phyloP scores from a whole-genome alignment of 2,113 vertebrate species.

The Megaceryle maxima region DNA sequence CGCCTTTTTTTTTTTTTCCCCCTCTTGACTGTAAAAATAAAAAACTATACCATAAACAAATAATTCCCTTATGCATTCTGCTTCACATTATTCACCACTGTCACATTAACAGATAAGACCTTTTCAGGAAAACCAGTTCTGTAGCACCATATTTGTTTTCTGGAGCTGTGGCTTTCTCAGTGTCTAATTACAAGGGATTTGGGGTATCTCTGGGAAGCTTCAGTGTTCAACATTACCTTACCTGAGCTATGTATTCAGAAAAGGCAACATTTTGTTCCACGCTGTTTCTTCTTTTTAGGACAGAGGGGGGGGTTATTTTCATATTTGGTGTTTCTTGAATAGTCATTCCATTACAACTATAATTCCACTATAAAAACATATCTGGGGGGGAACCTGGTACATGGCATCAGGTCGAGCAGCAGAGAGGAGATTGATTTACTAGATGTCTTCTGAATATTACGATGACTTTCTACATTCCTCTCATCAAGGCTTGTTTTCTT shows the following conservation, averaged over 20 bases:
- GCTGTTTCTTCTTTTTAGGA: background rate
- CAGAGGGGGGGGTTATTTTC: background rate
- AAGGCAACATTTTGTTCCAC: background rate
- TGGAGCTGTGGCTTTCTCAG: background rate
- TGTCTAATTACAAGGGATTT: background rate
- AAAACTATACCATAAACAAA: background rate
- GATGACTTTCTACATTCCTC: background rate
- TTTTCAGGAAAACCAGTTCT: background rate
- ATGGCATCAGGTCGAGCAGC: background rate
- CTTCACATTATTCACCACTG: background rate
- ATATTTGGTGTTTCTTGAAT: background rate
- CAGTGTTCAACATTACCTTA: background rate
- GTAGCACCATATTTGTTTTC: background rate
- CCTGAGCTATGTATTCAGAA: background rate
- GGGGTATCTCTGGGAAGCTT: background rate
- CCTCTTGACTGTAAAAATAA: background rate
- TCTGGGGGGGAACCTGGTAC: background rate
- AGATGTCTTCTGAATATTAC: background rate
- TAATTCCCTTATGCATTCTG: background rate
- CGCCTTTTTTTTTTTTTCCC: background rate
- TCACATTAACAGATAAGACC: background rate
- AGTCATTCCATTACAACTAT: background rate
- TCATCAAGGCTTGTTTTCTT: background rate
- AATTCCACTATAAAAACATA: background rate
- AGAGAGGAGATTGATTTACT: background rate